Evolutionary conservation across 2,888 invertebrate species (phyloP), one percentile per base, ranked within the genome.

Genomic region (Epirrhoe alternata): DNA sequence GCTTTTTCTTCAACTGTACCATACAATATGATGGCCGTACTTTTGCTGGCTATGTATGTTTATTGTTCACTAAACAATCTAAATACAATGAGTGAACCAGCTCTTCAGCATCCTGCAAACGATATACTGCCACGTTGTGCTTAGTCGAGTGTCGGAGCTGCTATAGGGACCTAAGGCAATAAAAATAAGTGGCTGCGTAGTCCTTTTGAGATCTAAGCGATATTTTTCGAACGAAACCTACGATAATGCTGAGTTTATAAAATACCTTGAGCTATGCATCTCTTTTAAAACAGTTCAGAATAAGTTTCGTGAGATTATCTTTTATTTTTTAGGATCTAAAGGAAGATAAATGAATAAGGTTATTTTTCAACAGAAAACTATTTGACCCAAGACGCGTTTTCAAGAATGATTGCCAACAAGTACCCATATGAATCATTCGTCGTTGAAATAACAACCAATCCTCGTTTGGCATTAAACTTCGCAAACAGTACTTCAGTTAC

Each of bases 181-280:
- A 69, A 69, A 69, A 66, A 57, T 66, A 69, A 69, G 69, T 66
- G 69, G 58, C 61, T 69, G 64, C 66, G 64, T 66, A 61, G 69
- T 64, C 60, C 54, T 58, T 66, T 57, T 24, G 30, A 69, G 63
- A 60, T 65, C 53, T 61, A 57, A 52, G 60, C 58, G 64, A 56
- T 62, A 65, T 53, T 58, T 35, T 17, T 42, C 58, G 51, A 45
- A 67, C 50, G 2, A 38, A 60, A 63, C 35, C 50, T 54, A 54
- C 55, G 50, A 65, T 55, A 55, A 64, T 50, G 66, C 61, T 33
- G 53, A 54, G 42, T 14, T 45, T 60, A 30, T 53, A 45, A 31
- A 45, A 45, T 52, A 52, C 52, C 51, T 57, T 33, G 17, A 14
- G n/a, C 30, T 16, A 30, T 54, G 50, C 53, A 61, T 54, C 60